A percentile compares a stretch with the other conserved stretches of the same genome.
Conservation (phyloP, 92 coral and sea anemone species). For the Paramuricea clavata region DNA sequence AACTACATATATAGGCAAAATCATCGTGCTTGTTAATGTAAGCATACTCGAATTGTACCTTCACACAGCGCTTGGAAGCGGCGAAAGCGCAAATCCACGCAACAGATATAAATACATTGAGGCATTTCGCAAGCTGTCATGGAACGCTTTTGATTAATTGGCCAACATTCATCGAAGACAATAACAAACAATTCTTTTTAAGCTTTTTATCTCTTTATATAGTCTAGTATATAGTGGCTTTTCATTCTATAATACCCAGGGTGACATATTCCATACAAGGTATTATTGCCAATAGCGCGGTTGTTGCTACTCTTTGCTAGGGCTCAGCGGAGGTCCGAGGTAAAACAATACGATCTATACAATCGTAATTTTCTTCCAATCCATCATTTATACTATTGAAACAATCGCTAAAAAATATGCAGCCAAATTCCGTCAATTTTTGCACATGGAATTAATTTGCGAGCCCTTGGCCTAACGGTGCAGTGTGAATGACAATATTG, state of each 20-base stretch:
- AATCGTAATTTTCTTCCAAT: constrained; percentile 24
- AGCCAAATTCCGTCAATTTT: constrained; percentile 29
- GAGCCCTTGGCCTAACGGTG: not conserved
- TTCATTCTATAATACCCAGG: constrained; percentile 29
- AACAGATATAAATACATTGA: constrained; percentile 20
- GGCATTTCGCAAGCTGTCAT: constrained; percentile 25
- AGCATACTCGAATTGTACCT: not conserved
- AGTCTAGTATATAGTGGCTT: not conserved
- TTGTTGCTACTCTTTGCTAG: not conserved
- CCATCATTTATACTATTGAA: not conserved
- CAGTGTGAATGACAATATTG: not conserved
- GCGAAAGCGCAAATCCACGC: not conserved
- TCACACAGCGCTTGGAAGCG: not conserved
- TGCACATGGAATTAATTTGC: not conserved
- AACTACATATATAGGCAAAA: not conserved
- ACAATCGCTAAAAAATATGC: constrained; percentile 12
- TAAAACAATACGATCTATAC: not conserved
- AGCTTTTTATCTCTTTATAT: constrained; percentile 25
- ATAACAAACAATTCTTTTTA: constrained; percentile 37
- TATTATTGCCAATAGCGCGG: not conserved
- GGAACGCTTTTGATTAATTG: constrained; percentile 23
- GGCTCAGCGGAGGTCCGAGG: constrained; percentile 35
- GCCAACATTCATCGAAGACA: constrained; percentile 23
- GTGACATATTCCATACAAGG: constrained; percentile 39
- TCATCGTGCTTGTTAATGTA: not conserved